Conservation (phyloP, 2,888 invertebrate genomes). For the Cataglyphis cursor region DNA sequence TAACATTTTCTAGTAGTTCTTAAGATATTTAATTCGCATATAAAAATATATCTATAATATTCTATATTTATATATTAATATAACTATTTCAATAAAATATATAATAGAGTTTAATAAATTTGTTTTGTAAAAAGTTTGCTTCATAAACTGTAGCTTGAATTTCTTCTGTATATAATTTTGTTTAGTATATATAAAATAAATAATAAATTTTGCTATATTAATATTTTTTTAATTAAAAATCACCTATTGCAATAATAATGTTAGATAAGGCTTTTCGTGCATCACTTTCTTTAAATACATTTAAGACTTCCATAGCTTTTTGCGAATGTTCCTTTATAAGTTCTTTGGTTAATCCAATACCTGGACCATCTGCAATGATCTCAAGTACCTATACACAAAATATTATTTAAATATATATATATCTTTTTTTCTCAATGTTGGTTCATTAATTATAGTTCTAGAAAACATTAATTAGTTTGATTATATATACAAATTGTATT, state of each 20-base stretch:
- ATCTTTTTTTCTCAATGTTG: not conserved
- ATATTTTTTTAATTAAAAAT: slow-evolving; percentile 85
- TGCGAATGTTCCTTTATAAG: slow-evolving; percentile 92
- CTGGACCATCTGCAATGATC: slow-evolving; percentile 90
- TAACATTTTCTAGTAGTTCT: not conserved
- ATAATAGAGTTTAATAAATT: not conserved
- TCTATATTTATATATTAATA: not conserved
- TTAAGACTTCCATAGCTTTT: slow-evolving; percentile 92
- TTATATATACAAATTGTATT: not conserved
- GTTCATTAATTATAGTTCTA: slow-evolving; percentile 11
- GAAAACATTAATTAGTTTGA: slow-evolving; percentile 2
- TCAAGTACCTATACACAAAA: slow-evolving; percentile 87
- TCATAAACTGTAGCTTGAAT: not conserved
- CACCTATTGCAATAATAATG: slow-evolving; percentile 95
- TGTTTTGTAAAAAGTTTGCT: not conserved
- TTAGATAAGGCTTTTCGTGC: slow-evolving; percentile 95
- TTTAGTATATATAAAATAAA: not conserved
- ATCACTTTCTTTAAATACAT: slow-evolving; percentile 93
- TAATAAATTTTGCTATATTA: not conserved
- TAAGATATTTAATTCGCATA: slow-evolving; percentile 14
- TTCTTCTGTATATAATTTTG: not conserved
- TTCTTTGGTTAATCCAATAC: slow-evolving; percentile 91
- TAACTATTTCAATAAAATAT: slow-evolving; percentile 5
- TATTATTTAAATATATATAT: not conserved
- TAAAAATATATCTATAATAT: slow-evolving; percentile 11